These are phyloP conservation scores for Rhodeus uyekii DNA, from an alignment of 2,797 vertebrate genomes.

Conservation along the genomic window DNA sequence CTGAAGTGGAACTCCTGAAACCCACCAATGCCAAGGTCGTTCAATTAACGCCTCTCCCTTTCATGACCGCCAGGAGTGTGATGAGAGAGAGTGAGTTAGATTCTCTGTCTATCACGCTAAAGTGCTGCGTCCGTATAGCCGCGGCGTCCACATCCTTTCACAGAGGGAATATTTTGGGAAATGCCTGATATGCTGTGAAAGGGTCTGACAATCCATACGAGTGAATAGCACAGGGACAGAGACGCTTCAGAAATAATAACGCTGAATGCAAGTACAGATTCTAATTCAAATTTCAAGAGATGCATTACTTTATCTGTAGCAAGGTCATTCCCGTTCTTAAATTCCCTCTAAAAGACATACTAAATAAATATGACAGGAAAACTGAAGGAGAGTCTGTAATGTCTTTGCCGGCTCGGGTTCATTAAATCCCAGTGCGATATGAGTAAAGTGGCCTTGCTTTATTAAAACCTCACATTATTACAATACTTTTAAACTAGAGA, in stretches of 20 bases:
- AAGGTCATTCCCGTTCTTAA: not conserved
- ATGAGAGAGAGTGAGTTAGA: conserved; percentile 61
- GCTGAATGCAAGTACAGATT: not conserved
- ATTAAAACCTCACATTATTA: not conserved
- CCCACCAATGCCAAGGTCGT: conserved; percentile 69
- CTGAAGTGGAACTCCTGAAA: conserved; percentile 65
- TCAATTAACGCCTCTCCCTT: conserved; percentile 70
- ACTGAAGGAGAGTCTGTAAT: not conserved
- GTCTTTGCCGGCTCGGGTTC: not conserved
- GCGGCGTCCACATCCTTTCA: conserved; percentile 18
- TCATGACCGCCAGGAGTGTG: conserved; percentile 66
- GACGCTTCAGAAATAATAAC: not conserved
- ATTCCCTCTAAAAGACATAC: not conserved
- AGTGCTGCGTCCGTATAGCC: conserved; percentile 72
- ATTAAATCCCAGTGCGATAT: not conserved
- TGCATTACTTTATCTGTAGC: not conserved
- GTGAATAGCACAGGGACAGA: not conserved
- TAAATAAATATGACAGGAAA: not conserved
- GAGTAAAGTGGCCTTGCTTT: not conserved
- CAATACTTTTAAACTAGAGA: not conserved
- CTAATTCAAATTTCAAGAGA: conserved; percentile 3
- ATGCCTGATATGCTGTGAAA: conserved; percentile 27
- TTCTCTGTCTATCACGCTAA: conserved; percentile 66
- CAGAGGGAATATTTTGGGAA: conserved; percentile 13
- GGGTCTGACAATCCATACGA: not conserved